Conservation (phyloP, 2,888 invertebrate genomes). For the Dicranocentrus wangi region DNA sequence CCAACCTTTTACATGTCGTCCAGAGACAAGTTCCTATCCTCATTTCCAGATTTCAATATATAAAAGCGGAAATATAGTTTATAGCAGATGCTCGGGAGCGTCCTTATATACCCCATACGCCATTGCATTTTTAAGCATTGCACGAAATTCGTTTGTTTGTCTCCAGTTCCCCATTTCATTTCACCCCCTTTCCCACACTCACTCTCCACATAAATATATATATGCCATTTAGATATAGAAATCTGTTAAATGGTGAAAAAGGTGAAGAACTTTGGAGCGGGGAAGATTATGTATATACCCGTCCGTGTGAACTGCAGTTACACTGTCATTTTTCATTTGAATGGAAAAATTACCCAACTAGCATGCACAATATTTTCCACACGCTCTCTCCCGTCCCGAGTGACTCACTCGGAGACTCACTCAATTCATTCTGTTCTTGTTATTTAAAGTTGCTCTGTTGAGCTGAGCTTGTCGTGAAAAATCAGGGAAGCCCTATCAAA, state of each 20-base stretch:
- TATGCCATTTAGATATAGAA: no score
- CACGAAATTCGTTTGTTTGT: slow-evolving; percentile 62
- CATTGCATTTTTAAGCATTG: slow-evolving; percentile 53
- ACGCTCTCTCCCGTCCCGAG: slow-evolving; percentile 40
- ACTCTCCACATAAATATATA: no score
- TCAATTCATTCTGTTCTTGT: slow-evolving; percentile 44
- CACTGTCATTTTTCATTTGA: slow-evolving; percentile 63
- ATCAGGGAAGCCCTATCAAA: slow-evolving; percentile 53
- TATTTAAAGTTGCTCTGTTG: slow-evolving; percentile 27
- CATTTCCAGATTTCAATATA: slow-evolving; percentile 15
- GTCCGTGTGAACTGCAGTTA: slow-evolving; percentile 55
- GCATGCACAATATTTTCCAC: slow-evolving; percentile 49
- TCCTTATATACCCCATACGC: neutral
- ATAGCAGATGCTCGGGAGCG: no score
- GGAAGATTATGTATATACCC: slow-evolving; percentile 35
- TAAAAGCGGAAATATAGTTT: neutral
- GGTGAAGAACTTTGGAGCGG: no score
- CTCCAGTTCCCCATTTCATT: slow-evolving; percentile 35
- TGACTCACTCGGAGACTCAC: slow-evolving; percentile 39
- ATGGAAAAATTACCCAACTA: slow-evolving; percentile 60
- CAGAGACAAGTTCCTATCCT: slow-evolving; percentile 22
- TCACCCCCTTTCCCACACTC: slow-evolving; percentile 35
- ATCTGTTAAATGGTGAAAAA: no score
- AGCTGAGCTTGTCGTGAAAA: slow-evolving; percentile 41
- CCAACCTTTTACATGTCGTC: slow-evolving; percentile 72